phyloP scores from a whole-genome alignment of 2,113 vertebrate genomes.

The Danionella cerebrum region DNA sequence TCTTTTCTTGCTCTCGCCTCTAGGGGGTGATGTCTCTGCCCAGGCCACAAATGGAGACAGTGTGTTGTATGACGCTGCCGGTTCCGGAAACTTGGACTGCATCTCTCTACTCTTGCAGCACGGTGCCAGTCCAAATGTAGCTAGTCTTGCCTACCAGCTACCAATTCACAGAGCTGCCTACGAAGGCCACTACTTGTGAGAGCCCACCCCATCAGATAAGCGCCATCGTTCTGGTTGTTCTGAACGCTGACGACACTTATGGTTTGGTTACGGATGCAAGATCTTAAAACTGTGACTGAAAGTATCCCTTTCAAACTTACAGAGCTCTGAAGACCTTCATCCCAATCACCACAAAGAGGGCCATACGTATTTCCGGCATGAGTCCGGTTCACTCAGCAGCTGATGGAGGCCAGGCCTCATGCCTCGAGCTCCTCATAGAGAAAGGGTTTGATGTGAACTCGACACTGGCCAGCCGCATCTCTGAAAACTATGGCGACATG shows the following conservation, averaged over 20 bases:
- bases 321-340: conserved; percentile 76
- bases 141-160: conserved; percentile 70
- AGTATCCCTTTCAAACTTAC: conserved; percentile 1
- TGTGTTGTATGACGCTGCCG: conserved; percentile 73
- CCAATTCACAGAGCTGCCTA: conserved; percentile 79
- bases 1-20: conserved; percentile 22
- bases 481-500: conserved; percentile 70
- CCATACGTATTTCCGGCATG: conserved; percentile 69
- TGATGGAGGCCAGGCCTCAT: conserved; percentile 74
- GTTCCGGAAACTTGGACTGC: conserved; percentile 76
- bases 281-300: too few relatives aligned
- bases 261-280: too few relatives aligned
- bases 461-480: conserved; percentile 63
- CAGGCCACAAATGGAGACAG: conserved; percentile 72
- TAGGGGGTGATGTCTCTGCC: conserved; percentile 73
- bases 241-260: too few relatives aligned
- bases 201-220: too few relatives aligned
- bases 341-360: conserved; percentile 68
- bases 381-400: conserved; percentile 76
- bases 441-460: conserved; percentile 71
- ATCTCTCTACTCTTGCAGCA: conserved; percentile 72
- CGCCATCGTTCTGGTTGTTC: too few relatives aligned
- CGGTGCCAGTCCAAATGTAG: conserved; percentile 73
- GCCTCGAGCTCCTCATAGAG: conserved; percentile 74
- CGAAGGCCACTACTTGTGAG: conserved; percentile 80